Base-by-base conservation (phyloP, 2,888 invertebrate species). In the Parelbella ahira region DNA sequence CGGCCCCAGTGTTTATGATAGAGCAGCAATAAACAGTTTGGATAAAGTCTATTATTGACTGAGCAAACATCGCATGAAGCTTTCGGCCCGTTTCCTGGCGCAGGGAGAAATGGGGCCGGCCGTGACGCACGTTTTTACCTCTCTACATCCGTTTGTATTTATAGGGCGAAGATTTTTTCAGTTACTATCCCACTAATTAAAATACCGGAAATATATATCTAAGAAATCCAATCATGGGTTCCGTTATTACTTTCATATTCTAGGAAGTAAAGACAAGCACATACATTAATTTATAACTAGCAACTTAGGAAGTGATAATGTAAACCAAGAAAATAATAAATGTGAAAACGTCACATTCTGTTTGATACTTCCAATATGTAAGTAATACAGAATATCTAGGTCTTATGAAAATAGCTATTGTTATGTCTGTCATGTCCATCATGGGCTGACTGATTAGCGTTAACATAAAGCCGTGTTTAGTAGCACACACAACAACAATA, bases 41-140 rank as follows among this genome's bases (percentile, higher is more conserved):
- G 64, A 69, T 69, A 63, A 61, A 71, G 67, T 81, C 82, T 83
- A 83, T 84, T 82, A 83, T 82, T 80, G 82, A 78, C 71, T 72
- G 65, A 70, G 74, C 80, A 75, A 82, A 79, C 81, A 78, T 69
- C 62, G 68, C 23, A 30, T 58, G 72, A 81, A 82, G 78, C 77
- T 77, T 78, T 72, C 66, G 70, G 69, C 64, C 60, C 69, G 68
- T 82, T 86, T 84, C 84, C 86, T 82, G 82, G 72, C 73, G 64
- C 56, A 56, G 58, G 63, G 71, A 64, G 83, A 77, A 86, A 82
- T 77, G 79, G 78, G 83, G 80, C 71, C 82, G 79, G 49, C 55
- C 61, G 68, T 79, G 77, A 75, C 75, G 80, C 74, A 67, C 71
- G 69, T 74, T 74, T 72, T 71, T 68, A 65, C 68, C 68, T 70